Evolutionary conservation across 2,888 invertebrate species (phyloP).

Genomic region (Drosophila diplacantha): DNA sequence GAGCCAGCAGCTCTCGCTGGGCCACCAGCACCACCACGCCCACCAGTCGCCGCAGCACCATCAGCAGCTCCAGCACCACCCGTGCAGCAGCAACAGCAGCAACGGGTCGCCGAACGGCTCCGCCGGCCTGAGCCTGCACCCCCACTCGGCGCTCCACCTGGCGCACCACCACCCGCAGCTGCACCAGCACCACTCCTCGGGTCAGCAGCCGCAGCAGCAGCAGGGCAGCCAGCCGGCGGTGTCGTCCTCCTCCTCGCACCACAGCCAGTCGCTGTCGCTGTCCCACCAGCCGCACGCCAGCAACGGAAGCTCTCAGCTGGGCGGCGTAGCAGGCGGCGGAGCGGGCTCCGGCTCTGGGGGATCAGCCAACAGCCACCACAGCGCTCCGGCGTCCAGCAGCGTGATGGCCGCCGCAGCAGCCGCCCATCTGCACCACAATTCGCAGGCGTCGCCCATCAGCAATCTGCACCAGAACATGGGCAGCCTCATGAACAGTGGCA

Average conservation of each 20-base stretch:
- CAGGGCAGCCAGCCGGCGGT: slow-evolving; percentile 40
- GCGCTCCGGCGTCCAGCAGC: slow-evolving; percentile 63
- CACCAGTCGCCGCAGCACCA: slow-evolving; percentile 54
- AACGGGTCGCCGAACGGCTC: slow-evolving; percentile 64
- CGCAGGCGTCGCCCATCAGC: slow-evolving; percentile 77
- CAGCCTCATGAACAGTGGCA: slow-evolving; percentile 77
- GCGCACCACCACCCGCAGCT: slow-evolving; percentile 58
- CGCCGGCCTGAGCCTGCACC: slow-evolving; percentile 50
- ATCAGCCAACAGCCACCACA: slow-evolving; percentile 50
- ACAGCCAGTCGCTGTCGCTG: slow-evolving; percentile 49
- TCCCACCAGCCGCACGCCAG: slow-evolving; percentile 55
- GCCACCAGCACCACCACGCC: slow-evolving; percentile 67
- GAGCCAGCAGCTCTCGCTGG: slow-evolving; percentile 72
- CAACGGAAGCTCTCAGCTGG: slow-evolving; percentile 59
- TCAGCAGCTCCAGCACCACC: slow-evolving; percentile 59
- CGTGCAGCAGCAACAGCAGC: slow-evolving; percentile 65
- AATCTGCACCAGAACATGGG: slow-evolving; percentile 78
- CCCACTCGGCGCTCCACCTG: slow-evolving; percentile 56
- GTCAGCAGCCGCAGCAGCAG: slow-evolving; percentile 50
- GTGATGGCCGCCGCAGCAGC: slow-evolving; percentile 75
- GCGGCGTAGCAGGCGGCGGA: slow-evolving; percentile 28
- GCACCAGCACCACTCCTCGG: slow-evolving; percentile 55
- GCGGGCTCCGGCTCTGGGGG: slow-evolving; percentile 19
- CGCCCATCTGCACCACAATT: slow-evolving; percentile 75
- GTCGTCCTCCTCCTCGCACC: slow-evolving; percentile 47